Evolutionary conservation across 2,888 invertebrate species (phyloP), one percentile per base, ranked within the genome.

Genomic region (Eutolmus rufibarbis): DNA sequence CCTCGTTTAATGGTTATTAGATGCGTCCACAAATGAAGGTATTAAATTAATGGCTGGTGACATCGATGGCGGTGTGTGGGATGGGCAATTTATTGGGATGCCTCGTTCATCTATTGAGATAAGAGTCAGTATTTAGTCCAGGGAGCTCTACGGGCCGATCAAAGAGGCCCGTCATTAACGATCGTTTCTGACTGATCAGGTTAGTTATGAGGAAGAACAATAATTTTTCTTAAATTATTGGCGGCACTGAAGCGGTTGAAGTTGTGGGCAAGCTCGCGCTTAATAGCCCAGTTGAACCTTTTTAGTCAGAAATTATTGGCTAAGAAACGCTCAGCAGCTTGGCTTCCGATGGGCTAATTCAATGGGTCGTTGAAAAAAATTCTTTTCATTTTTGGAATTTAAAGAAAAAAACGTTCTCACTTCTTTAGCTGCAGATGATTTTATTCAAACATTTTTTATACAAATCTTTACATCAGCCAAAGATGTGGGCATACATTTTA

Each of bases 21-120:
- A 76, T 37, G 81, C 56, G 81, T 56, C 56, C 43, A 43, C 23
- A 28, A 51, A 81, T 81, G 81, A 81, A 81, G 81, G 51, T 56
- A 81, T 81, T 31, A 81, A 81, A 81, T 81, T 51, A 51, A 81
- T 81, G 51, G 28, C 76, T 51, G 56, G 23, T 28, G 81, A 23
- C 81, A 43, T 46, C 81, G 56, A 56, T 31, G 8, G 12, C 51
- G 16, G n/a, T 51, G 81, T 43, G 81, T 81, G 51, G 81, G 81
- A 51, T n/a, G 56, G 40, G 9, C 23, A 19, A 81, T 81, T 81
- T 81, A 81, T 81, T 51, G 56, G 81, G 16, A 56, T 23, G 81
- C 56, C n/a, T 19, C 51, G 46, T 31, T n/a, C 56, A 34, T 81
- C 56, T 51, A 31, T 56, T 56, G 16, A 81, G 81, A 81, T 81